Percentiles rank a stretch among this genome's conserved stretches.
Evolutionary conservation across 30 jellyfish, hydroid and myxozoan species (phyloP).

Genomic region (Pelagia noctiluca): DNA sequence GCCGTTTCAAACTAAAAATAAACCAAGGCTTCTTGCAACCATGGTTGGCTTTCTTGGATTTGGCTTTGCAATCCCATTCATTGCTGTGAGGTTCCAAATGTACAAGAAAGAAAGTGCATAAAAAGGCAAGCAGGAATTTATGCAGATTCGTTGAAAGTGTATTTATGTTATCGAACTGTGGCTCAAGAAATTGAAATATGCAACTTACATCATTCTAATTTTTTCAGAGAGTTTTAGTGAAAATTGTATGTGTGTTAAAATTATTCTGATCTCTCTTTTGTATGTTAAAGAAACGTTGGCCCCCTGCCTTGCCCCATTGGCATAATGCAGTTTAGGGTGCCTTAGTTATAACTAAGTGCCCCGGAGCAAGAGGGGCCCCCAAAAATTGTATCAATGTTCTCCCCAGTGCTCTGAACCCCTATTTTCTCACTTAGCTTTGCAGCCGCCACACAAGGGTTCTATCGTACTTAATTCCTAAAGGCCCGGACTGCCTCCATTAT

Average conservation of each 20-base stretch:
- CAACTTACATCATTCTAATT: background rate
- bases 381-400: no score
- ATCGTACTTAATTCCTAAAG: no score
- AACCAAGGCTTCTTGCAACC: constrained; percentile 75
- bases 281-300: background rate
- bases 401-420: no score
- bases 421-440: no score
- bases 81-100: constrained; percentile 96
- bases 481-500: no score
- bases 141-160: background rate
- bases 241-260: background rate
- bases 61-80: constrained; percentile 90
- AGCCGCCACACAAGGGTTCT: no score
- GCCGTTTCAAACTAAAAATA: constrained; percentile 96
- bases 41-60: constrained; percentile 87
- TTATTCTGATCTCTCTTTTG: background rate
- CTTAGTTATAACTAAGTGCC: no score
- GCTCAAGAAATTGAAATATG: background rate
- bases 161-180: background rate
- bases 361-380: no score
- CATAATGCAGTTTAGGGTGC: background rate
- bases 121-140: background rate
- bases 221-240: background rate
- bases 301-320: background rate
- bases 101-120: constrained; percentile 90